A percentile compares a stretch with the other conserved stretches of the same genome.
Evolutionary conservation across 2,797 vertebrate species (phyloP).

Genomic region (Emys orbicularis): DNA sequence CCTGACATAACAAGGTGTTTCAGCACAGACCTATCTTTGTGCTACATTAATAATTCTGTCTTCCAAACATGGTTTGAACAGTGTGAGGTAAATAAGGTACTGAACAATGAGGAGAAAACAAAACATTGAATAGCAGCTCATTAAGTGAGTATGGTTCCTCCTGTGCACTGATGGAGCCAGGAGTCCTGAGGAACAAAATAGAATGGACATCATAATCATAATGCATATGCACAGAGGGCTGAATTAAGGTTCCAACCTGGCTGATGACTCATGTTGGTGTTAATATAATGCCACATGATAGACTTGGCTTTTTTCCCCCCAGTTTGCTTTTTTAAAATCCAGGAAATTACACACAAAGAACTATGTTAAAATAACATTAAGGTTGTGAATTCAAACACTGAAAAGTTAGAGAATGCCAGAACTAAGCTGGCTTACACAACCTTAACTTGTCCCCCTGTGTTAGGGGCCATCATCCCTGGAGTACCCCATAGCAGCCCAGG

Average conservation of each 20-base stretch:
- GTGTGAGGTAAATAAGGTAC: background rate
- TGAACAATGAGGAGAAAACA: background rate
- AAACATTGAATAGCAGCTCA: background rate
- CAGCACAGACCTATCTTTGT: background rate
- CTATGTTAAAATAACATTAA: background rate
- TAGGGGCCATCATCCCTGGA: background rate
- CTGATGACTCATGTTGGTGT: rapidly evolving
- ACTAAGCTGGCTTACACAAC: background rate
- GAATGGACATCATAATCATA: background rate
- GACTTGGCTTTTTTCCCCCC: background rate
- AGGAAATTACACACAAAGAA: background rate
- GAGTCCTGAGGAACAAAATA: background rate
- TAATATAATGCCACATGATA: background rate
- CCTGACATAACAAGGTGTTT: background rate
- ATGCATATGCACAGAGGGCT: background rate
- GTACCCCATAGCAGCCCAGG: background rate
- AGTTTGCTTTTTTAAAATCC: background rate
- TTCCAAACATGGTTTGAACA: background rate
- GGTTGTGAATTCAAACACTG: background rate
- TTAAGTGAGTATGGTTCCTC: background rate
- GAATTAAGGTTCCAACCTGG: background rate
- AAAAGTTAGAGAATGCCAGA: background rate
- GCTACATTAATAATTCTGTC: background rate
- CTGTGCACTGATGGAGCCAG: background rate
- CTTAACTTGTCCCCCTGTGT: background rate